A percentile compares a stretch with the other conserved stretches of the same genome.
Evolutionary conservation across 2,888 invertebrate species (phyloP).

Genomic region (Meta bourneti): DNA sequence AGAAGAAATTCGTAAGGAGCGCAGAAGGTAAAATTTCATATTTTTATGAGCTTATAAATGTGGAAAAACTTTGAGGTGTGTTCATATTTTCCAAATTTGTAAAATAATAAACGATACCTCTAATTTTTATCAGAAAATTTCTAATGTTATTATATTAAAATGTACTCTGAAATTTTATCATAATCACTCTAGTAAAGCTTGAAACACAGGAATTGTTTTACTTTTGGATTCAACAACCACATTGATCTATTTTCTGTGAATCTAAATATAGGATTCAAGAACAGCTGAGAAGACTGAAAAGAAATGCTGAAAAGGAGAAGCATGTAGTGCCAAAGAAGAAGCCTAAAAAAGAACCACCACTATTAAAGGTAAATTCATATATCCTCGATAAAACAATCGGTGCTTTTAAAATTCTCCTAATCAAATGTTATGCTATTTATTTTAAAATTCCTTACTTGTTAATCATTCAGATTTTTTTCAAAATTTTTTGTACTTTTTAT

Average conservation of each 20-base stretch:
- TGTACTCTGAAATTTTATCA: too few species aligned
- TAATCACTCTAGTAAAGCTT: background rate
- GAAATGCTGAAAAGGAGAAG: conserved; percentile 88
- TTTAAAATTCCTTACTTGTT: too few species aligned
- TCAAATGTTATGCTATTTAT: too few species aligned
- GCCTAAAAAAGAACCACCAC: conserved; percentile 75
- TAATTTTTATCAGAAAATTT: background rate
- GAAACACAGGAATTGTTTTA: background rate
- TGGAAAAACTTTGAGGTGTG: too few species aligned
- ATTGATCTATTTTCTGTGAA: background rate
- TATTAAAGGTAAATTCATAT: conserved; percentile 50
- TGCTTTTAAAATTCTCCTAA: too few species aligned
- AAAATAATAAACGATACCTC: background rate
- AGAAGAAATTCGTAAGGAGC: conserved; percentile 99
- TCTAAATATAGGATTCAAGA: conserved; percentile 89
- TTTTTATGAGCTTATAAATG: too few species aligned
- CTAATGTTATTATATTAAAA: too few species aligned
- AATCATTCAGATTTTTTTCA: too few species aligned
- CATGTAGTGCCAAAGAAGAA: conserved; percentile 80
- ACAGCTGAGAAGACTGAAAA: conserved; percentile 94
- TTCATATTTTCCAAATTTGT: too few species aligned
- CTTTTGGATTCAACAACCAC: background rate
- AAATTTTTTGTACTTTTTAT: too few species aligned
- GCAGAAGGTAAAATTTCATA: conserved; percentile 84
- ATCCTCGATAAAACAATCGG: background rate